phyloP scores from a whole-genome alignment of 2,113 vertebrate species.

The Crypturellus undulatus region DNA sequence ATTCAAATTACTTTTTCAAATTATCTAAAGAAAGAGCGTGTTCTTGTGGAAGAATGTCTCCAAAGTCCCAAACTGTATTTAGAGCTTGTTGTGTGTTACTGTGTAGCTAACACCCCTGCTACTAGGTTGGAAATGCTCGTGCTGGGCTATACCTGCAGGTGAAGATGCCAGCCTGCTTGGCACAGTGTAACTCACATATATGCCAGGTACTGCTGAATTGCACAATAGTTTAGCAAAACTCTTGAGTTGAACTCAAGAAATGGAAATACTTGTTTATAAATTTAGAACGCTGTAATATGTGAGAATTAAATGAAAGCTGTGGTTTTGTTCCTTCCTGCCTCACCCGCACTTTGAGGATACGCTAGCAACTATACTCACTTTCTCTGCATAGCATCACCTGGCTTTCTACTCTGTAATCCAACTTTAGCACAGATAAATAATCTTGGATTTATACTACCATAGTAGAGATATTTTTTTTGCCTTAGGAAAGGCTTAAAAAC shows the following conservation, averaged over 20 bases:
- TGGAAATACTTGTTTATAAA: not conserved
- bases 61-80: not conserved
- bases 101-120: not conserved
- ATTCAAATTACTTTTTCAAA: not conserved
- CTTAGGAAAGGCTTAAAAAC: not conserved
- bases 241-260: not conserved
- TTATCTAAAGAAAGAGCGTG: not conserved
- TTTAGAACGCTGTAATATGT: not conserved
- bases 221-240: not conserved
- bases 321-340: not conserved
- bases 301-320: not conserved
- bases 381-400: not conserved
- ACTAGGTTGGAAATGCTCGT: not conserved
- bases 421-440: not conserved
- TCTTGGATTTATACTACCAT: too few relatives aligned
- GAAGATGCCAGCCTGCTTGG: not conserved
- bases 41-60: not conserved
- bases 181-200: not conserved
- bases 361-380: not conserved
- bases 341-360: rapidly evolving
- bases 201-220: not conserved
- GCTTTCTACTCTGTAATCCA: not conserved
- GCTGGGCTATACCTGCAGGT: rapidly evolving
- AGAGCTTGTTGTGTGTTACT: not conserved
- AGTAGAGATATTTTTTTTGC: too few relatives aligned